phyloP scores from a whole-genome alignment of 2,113 vertebrate species.

The Ginglymostoma cirratum region DNA sequence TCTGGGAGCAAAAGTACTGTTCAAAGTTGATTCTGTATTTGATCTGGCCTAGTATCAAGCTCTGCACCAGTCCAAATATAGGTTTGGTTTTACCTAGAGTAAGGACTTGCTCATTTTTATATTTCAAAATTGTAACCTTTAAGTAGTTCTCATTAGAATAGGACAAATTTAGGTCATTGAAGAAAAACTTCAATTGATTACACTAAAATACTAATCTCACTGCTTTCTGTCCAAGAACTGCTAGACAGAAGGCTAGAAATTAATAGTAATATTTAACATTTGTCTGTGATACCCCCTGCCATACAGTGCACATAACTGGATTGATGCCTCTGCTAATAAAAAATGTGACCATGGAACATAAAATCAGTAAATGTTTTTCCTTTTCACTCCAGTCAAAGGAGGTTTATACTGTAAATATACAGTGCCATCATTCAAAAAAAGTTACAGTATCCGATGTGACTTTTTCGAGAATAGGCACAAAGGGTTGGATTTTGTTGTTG shows the following conservation, averaged over 20 bases:
- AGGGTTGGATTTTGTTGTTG: not conserved
- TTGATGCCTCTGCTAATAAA: not conserved
- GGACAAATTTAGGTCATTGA: not conserved
- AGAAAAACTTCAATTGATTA: not conserved
- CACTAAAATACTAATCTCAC: not conserved
- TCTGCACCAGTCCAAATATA: not conserved
- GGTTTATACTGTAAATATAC: not conserved
- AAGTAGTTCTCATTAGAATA: not conserved
- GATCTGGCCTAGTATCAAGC: not conserved
- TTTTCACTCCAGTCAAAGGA: not conserved
- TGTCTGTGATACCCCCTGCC: not conserved
- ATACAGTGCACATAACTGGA: not conserved
- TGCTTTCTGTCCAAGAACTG: not conserved
- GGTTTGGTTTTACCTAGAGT: not conserved
- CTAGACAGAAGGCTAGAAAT: not conserved
- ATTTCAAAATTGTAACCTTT: not conserved
- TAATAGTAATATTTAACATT: not conserved
- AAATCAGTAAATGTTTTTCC: not conserved
- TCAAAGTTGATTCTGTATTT: not conserved
- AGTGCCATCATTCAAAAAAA: not conserved
- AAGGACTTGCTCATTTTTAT: not conserved
- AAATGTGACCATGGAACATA: not conserved
- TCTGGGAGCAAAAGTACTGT: no score
- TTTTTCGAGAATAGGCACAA: not conserved
- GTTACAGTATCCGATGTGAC: not conserved